These are phyloP conservation scores for Hydrolagus affinis DNA, from an alignment of 2,113 vertebrate genomes.

Conservation along the genomic window DNA sequence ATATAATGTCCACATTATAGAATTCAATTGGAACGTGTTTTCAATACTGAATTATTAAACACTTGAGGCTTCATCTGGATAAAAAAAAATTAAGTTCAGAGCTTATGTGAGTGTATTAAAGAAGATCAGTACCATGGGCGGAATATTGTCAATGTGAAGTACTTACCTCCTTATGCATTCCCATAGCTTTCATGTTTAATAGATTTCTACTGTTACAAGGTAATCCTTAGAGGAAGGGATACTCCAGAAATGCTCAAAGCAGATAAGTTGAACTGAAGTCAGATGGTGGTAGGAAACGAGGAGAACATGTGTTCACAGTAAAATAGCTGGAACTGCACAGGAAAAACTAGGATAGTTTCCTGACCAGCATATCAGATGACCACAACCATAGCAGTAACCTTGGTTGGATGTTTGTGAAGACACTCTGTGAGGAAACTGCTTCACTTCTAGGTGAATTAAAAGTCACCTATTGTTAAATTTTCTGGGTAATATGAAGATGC, in stretches of 20 bases:
- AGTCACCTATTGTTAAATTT: background rate
- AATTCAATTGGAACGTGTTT: background rate
- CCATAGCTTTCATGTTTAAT: constrained; percentile 5
- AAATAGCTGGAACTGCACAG: background rate
- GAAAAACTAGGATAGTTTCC: too few species aligned
- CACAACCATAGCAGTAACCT: background rate
- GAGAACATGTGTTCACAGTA: background rate
- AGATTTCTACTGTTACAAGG: background rate
- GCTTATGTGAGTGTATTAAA: background rate
- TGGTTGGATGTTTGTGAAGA: background rate
- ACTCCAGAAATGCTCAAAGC: background rate
- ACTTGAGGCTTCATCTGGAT: background rate
- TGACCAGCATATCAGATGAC: background rate
- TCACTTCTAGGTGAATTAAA: background rate
- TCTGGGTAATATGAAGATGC: background rate
- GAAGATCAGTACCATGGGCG: background rate
- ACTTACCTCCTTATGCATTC: background rate
- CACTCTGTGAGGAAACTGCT: background rate
- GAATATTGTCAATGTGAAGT: background rate
- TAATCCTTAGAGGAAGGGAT: background rate
- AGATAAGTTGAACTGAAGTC: background rate
- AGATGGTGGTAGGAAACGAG: background rate
- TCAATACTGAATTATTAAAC: background rate
- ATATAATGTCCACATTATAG: background rate
- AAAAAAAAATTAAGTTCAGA: background rate